Evolutionary conservation across 2,888 invertebrate species (phyloP).

Genomic region (Drosophila anomalata): DNA sequence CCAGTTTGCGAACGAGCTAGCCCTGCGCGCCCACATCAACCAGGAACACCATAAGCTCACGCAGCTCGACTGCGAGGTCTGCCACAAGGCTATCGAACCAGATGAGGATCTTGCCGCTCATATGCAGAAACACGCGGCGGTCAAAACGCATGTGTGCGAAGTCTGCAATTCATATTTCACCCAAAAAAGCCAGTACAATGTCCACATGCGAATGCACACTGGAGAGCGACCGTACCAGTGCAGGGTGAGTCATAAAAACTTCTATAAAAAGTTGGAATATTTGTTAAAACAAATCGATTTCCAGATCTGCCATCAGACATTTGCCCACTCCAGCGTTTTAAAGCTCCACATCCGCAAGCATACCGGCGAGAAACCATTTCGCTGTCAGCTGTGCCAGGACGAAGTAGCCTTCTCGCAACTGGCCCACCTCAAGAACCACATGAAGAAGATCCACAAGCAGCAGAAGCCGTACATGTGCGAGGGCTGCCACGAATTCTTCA

Average conservation of each 20-base stretch:
- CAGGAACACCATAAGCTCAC: conserved; percentile 90
- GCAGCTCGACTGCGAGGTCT: conserved; percentile 91
- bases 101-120: conserved; percentile 91
- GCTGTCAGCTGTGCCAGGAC: conserved; percentile 87
- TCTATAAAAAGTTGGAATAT: neutral
- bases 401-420: conserved; percentile 91
- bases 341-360: conserved; percentile 93
- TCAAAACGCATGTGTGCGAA: conserved; percentile 90
- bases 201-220: conserved; percentile 93
- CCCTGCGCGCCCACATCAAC: conserved; percentile 89
- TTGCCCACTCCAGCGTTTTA: conserved; percentile 93
- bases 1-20: conserved; percentile 90
- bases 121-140: conserved; percentile 90
- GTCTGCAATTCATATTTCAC: conserved; percentile 92
- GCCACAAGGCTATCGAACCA: conserved; percentile 91
- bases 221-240: conserved; percentile 93
- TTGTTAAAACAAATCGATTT: neutral
- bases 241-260: conserved; percentile 85
- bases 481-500: conserved; percentile 90
- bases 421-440: conserved; percentile 94
- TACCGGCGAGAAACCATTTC: conserved; percentile 94
- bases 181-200: conserved; percentile 92
- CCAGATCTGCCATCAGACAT: conserved; percentile 84
- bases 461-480: conserved; percentile 91
- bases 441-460: conserved; percentile 92